Conservation (phyloP, 2,113 vertebrate species). For the Notechis scutatus region DNA sequence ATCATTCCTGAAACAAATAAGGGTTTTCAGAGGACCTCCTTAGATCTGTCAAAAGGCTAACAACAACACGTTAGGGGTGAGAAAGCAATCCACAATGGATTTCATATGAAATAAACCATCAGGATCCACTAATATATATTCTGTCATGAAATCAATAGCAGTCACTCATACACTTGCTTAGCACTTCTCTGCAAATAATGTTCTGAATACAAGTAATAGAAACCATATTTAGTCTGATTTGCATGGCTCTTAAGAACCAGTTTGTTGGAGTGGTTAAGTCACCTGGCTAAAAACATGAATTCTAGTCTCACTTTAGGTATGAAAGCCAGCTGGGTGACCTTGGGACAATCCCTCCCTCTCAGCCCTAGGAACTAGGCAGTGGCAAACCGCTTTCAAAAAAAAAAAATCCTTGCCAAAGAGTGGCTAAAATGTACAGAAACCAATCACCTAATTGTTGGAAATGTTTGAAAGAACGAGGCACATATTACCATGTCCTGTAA, state of each 20-base stretch:
- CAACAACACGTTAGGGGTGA: neutral
- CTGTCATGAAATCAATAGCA: neutral
- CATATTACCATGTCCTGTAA: no score
- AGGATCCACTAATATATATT: neutral
- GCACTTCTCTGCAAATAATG: neutral
- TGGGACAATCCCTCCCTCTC: neutral
- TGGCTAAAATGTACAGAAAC: no score
- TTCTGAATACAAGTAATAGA: neutral
- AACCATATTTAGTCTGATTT: neutral
- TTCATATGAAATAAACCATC: neutral
- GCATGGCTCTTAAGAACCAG: neutral
- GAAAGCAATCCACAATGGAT: neutral
- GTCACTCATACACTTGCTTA: neutral
- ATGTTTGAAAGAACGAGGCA: no score
- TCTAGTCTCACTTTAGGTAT: neutral
- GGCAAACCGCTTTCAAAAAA: neutral
- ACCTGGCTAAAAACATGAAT: neutral
- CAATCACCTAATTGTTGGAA: no score
- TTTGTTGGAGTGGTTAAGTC: neutral
- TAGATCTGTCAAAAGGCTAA: neutral
- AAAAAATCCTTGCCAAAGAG: neutral
- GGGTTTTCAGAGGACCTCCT: neutral
- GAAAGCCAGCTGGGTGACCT: neutral
- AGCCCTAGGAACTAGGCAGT: neutral
- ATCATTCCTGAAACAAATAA: neutral